Conservation (phyloP, 2,888 invertebrate genomes). For the Parnassius mnemosyne region DNA sequence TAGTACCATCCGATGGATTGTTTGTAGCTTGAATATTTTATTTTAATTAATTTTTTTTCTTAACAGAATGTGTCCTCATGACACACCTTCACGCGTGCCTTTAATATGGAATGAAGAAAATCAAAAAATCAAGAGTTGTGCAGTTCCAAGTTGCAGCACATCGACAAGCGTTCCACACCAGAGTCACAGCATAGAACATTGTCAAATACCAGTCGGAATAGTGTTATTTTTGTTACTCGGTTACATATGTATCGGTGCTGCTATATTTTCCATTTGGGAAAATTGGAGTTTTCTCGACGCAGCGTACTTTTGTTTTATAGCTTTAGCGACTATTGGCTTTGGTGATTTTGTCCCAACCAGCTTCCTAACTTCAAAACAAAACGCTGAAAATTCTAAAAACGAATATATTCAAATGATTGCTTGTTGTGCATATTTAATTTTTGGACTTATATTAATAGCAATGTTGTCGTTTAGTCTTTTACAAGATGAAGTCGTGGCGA, state of each 20-base stretch:
- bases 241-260: slow-evolving; percentile 88
- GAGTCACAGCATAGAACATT: slow-evolving; percentile 60
- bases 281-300: slow-evolving; percentile 91
- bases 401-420: slow-evolving; percentile 88
- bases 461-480: slow-evolving; percentile 92
- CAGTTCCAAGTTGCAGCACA: slow-evolving; percentile 61
- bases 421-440: slow-evolving; percentile 88
- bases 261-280: slow-evolving; percentile 89
- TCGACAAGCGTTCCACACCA: slow-evolving; percentile 60
- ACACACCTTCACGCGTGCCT: slow-evolving; percentile 88
- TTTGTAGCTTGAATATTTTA: too few species aligned
- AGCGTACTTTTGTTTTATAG: slow-evolving; percentile 92
- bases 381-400: slow-evolving; percentile 62
- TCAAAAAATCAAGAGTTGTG: slow-evolving; percentile 60
- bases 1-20: too few species aligned
- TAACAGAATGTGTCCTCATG: slow-evolving; percentile 80
- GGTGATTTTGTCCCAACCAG: slow-evolving; percentile 87
- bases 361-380: slow-evolving; percentile 69
- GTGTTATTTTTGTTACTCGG: slow-evolving; percentile 85
- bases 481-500: slow-evolving; percentile 88
- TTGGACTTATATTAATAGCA: slow-evolving; percentile 89
- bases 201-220: slow-evolving; percentile 68
- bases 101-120: slow-evolving; percentile 83
- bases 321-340: slow-evolving; percentile 90
- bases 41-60: slow-evolving; percentile 14